A percentile compares a stretch with the other conserved stretches of the same genome.
Evolutionary conservation across 1,140 invertebrate genomes (phyloP).

Genomic region (Drosophila quadrilineata): DNA sequence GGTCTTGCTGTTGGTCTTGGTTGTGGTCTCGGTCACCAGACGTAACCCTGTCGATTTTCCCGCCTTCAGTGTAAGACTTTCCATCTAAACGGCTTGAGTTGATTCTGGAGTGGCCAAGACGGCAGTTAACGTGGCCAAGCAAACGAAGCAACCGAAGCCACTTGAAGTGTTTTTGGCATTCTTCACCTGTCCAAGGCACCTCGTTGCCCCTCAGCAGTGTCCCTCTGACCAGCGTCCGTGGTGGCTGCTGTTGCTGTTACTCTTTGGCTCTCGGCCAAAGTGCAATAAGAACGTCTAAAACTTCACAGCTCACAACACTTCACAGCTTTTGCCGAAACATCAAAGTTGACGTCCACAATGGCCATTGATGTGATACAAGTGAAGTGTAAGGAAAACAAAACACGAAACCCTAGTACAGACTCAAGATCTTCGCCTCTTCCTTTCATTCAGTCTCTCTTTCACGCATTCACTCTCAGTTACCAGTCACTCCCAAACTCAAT

Average conservation of each 20-base stretch:
- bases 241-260: background rate
- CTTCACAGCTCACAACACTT: conserved; percentile 80
- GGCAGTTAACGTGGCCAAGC: conserved; percentile 21
- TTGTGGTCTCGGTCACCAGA: conserved; percentile 40
- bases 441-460: background rate
- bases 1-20: conserved; percentile 16
- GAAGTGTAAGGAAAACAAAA: conserved; percentile 80
- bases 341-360: conserved; percentile 80
- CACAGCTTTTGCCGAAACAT: conserved; percentile 79
- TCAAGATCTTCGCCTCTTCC: conserved; percentile 1
- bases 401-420: conserved; percentile 59
- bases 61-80: conserved; percentile 31
- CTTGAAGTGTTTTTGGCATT: conserved; percentile 65
- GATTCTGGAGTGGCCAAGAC: conserved; percentile 64
- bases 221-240: conserved; percentile 24
- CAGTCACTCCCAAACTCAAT: conserved; percentile 4
- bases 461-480: background rate
- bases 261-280: conserved; percentile 39
- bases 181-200: conserved; percentile 79
- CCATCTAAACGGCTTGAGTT: conserved; percentile 72
- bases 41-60: conserved; percentile 73
- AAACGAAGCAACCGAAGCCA: conserved; percentile 19
- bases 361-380: conserved; percentile 79
- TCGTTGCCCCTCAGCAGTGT: too few relatives aligned
- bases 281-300: conserved; percentile 79